These are phyloP conservation scores for Microtus oregoni DNA, from an alignment of 2,113 vertebrate species.

Conservation along the genomic window DNA sequence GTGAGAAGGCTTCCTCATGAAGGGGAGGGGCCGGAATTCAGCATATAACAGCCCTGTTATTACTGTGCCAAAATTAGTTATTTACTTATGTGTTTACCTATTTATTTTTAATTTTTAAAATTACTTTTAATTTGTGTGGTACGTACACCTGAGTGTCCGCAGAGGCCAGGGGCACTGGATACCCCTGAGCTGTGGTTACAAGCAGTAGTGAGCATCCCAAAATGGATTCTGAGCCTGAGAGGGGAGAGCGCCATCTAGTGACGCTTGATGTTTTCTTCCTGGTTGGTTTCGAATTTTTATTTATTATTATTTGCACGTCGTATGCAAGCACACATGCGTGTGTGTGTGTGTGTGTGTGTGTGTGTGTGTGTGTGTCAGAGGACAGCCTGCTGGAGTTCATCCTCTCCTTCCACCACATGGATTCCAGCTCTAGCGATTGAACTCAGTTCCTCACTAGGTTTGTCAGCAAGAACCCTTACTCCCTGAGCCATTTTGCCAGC, in stretches of 20 bases:
- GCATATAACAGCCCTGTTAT: neutral
- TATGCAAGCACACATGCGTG: too few species aligned
- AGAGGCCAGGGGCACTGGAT: neutral
- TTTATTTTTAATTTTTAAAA: neutral
- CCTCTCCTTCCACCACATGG: neutral
- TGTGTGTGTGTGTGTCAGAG: rapidly evolving
- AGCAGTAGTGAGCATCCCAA: neutral
- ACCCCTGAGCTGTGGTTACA: neutral
- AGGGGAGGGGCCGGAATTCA: neutral
- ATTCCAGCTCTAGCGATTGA: neutral
- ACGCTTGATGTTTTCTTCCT: neutral
- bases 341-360: neutral
- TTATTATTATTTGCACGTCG: neutral
- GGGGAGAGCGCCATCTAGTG: constrained; percentile 73
- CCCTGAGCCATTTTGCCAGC: neutral
- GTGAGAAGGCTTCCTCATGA: neutral
- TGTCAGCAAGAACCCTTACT: neutral
- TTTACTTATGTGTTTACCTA: neutral
- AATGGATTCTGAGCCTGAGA: constrained; percentile 2
- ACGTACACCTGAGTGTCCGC: neutral
- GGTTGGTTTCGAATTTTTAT: neutral
- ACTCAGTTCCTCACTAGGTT: too few species aligned
- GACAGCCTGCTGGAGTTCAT: neutral
- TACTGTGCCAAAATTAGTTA: neutral
- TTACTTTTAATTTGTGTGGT: neutral